Evolutionary conservation across 2,888 invertebrate genomes (phyloP), one percentile per base, ranked within the genome.

Genomic region (Celastrina argiolus): DNA sequence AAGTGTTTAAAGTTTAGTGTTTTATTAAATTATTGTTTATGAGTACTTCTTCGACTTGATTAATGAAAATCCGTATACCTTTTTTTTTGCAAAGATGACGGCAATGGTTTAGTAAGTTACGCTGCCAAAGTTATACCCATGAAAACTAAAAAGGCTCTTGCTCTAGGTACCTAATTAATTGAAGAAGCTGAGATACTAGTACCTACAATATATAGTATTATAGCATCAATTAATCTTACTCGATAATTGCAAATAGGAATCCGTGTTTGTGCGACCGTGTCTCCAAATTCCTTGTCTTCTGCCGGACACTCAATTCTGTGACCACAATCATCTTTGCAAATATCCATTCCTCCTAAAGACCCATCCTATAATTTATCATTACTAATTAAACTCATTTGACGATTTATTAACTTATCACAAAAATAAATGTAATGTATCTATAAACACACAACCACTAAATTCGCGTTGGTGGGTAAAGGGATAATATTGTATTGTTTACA

Each of bases 311-410:
- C 68, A 12, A 87, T 73, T 71, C 73, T 76, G 22, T 79, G 71
- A 5, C 84, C 85, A 34, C 74, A 70, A 63, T 85, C 84, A 71
- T 87, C 78, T 70, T 75, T 80, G 74, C 87, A 87, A 66, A 82
- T 74, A 22, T 75, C 73, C 75, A 79, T 82, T 68, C 79, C 74
- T 26, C 79, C 80, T 18, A 81, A 42, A 12, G 80, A 74, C 4
- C 87, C 87, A 78, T 88, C 87, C 88, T 88, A n/a, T 14, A 63
- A 42, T n/a, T 22, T 14, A 41, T 26, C 22, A 18, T 12, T 22
- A 59, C n/a, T 56, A 10, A 7, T 5, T 7, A 18, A 26, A n/a
- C 12, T 22, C 18, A 10, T 14, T 12, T 34, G 12, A 36, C 5
- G 8, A 61, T 61, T 31, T 31, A 31, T 5, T 31, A 31, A 31